Percentiles rank a stretch among this genome's conserved stretches.
phyloP scores from a whole-genome alignment of 2,113 vertebrate species.

The Marcusenius ussheri region DNA sequence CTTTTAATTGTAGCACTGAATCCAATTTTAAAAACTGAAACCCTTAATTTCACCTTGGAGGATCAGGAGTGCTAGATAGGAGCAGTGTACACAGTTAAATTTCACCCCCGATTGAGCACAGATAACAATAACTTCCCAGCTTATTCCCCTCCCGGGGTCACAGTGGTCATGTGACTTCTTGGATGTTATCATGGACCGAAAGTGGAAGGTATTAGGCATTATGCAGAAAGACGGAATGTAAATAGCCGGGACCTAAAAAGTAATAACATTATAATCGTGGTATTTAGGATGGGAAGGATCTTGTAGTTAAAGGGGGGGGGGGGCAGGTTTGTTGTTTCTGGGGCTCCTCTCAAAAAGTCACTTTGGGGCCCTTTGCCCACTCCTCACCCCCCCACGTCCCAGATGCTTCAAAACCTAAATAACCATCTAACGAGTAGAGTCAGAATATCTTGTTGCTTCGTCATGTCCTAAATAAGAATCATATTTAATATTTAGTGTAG shows the following conservation, averaged over 20 bases:
- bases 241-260: background rate
- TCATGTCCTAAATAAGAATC: background rate
- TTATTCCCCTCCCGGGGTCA: background rate
- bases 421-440: background rate
- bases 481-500: background rate
- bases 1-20: slow-evolving; percentile 17
- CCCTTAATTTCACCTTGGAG: slow-evolving; percentile 9
- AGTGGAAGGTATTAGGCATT: background rate
- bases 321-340: background rate
- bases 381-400: background rate
- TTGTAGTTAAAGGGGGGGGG: background rate
- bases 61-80: background rate
- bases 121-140: background rate
- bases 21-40: slow-evolving; percentile 12
- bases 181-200: background rate
- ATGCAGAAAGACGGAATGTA: background rate
- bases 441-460: background rate
- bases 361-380: background rate
- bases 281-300: background rate
- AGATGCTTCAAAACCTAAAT: background rate
- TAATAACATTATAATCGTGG: background rate
- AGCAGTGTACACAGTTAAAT: background rate
- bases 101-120: background rate
- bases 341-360: background rate
- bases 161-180: background rate